Base-by-base conservation (phyloP, 2,888 invertebrate species). In the Metopia argyrocephala region DNA sequence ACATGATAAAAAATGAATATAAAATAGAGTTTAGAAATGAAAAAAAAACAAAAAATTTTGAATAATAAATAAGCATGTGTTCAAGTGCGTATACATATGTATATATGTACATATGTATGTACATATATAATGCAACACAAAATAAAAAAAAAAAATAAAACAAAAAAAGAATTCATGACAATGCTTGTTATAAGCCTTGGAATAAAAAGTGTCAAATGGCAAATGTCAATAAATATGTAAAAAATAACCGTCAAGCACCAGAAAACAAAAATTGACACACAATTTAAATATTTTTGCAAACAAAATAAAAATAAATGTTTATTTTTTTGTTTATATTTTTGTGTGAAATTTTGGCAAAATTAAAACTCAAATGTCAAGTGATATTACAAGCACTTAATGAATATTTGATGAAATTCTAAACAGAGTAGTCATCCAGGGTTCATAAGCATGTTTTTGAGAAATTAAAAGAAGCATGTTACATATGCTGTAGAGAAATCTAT, bases 281-380 rank as follows among this genome's bases (percentile, higher is more conserved):
- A 65, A 48, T 27, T 64, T 27, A 27, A 46, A 64, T 48, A 18
- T 27, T 3, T 48, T 48, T 27, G 20, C 20, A 48, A 46, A 27
- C 7, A 23, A 27, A 15, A 18, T 1, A n/a, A 64, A n/a, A 48
- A 27, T 27, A 7, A 59, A 59, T 65, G 3, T 21, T 12, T n/a
- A 23, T 12, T 56, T 46, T 46, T 7, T 20, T 62, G 5, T 45
- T 21, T 20, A 6, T 3, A 9, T 38, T 38, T 38, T 38, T 38
- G 15, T 38, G 15, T 31, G 15, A 3, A 15, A 38, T 48, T n/a
- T 57, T 57, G 18, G 12, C 7, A 12, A 12, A 57, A 57, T 57
- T 18, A 62, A 62, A 62, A 46, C 62, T 62, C 46, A 62, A 62
- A 62, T 62, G 62, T 46, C 46, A 48, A 46, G 46, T 27, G 31